Conservation (phyloP, 2,888 invertebrate species). For the Antheraea yamamai region DNA sequence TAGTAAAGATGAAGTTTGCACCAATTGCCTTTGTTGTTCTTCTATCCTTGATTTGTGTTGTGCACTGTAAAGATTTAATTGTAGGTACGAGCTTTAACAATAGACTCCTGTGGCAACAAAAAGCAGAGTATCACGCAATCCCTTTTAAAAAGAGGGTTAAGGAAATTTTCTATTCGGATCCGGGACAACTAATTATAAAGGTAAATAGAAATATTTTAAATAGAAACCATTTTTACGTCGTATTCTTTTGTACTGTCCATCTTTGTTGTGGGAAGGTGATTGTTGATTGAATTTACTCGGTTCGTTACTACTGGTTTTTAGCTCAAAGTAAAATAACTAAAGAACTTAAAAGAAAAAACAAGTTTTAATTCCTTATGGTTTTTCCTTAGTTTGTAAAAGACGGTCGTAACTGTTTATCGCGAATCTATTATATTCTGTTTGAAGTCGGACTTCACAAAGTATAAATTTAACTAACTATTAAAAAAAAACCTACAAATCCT, state of each 20-base stretch:
- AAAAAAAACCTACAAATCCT: neutral
- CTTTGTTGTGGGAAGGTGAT: neutral
- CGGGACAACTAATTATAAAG: slow-evolving; percentile 75
- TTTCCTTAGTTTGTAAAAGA: neutral
- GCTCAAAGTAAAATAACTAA: slow-evolving; percentile 15
- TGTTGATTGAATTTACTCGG: slow-evolving; percentile 19
- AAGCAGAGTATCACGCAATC: slow-evolving; percentile 71
- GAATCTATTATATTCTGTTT: neutral
- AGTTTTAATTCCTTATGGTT: slow-evolving; percentile 15
- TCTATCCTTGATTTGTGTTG: slow-evolving; percentile 54
- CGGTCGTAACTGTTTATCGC: neutral
- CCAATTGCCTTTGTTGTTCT: slow-evolving; percentile 54
- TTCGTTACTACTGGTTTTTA: slow-evolving; percentile 18
- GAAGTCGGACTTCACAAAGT: neutral
- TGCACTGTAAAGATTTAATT: slow-evolving; percentile 68
- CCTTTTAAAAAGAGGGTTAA: slow-evolving; percentile 75
- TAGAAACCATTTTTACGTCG: slow-evolving; percentile 1
- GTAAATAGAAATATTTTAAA: slow-evolving; percentile 40
- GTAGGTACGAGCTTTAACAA: slow-evolving; percentile 73
- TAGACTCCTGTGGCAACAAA: slow-evolving; percentile 65
- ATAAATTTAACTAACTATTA: neutral
- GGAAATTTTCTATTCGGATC: slow-evolving; percentile 71
- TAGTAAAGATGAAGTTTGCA: slow-evolving; percentile 60
- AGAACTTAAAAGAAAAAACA: slow-evolving; percentile 3
- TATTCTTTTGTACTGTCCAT: neutral